phyloP scores from a whole-genome alignment of 92 coral and sea anemone species.

The Heteractis magnifica region DNA sequence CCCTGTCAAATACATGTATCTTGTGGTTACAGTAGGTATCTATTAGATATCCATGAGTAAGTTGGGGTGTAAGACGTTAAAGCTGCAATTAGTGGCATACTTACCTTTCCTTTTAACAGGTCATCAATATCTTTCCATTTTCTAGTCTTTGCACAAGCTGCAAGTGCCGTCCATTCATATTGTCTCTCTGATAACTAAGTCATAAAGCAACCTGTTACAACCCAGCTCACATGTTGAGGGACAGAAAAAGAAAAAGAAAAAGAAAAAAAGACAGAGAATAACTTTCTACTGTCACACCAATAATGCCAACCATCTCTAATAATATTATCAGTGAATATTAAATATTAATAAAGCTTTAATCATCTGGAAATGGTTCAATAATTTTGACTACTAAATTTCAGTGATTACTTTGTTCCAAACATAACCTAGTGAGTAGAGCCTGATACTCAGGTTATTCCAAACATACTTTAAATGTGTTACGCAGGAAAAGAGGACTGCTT shows the following conservation, averaged over 20 bases:
- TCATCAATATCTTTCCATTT: constrained; percentile 89
- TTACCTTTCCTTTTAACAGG: constrained; percentile 79
- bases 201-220: not conserved
- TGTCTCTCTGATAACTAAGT: constrained; percentile 83
- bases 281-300: no score
- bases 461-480: constrained; percentile 71
- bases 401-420: not conserved
- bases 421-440: no score
- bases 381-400: no score
- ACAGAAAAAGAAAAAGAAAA: not conserved
- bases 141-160: constrained; percentile 70
- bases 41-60: no score
- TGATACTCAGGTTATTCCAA: not conserved
- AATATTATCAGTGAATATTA: no score
- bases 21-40: not conserved
- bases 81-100: no score
- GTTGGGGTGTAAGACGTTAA: no score
- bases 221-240: not conserved
- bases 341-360: no score
- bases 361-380: no score
- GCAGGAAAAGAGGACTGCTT: constrained; percentile 59
- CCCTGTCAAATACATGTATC: constrained; percentile 50
- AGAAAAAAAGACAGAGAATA: not conserved
- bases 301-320: no score
- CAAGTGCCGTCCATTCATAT: constrained; percentile 87